Conservation (phyloP, 2,113 vertebrate species). For the Oryctolagus cuniculus region mOryCun1.1 NC_091433.1:127574001-127574500, state of each 20-base stretch:
- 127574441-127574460: neutral
- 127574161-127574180: neutral
- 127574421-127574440: neutral
- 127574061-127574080: neutral
- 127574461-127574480: neutral
- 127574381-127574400: neutral
- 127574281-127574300: neutral
- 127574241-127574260: constrained; percentile 13
- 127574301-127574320: neutral
- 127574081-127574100: neutral
- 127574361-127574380: neutral
- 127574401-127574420: neutral
- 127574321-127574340: neutral
- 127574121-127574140: neutral
- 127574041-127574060: neutral
- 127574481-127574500: neutral
- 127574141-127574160: neutral
- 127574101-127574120: neutral
- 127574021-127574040: neutral
- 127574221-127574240: neutral
- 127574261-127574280: neutral
- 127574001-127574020: neutral
- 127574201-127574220: neutral
- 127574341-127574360: neutral
- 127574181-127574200: neutral